Percentiles rank a stretch among this genome's conserved stretches.
These are phyloP conservation scores for Caenorhabditis elegans DNA, from an alignment of 1,140 invertebrate species.

Conservation along the genomic window DNA sequence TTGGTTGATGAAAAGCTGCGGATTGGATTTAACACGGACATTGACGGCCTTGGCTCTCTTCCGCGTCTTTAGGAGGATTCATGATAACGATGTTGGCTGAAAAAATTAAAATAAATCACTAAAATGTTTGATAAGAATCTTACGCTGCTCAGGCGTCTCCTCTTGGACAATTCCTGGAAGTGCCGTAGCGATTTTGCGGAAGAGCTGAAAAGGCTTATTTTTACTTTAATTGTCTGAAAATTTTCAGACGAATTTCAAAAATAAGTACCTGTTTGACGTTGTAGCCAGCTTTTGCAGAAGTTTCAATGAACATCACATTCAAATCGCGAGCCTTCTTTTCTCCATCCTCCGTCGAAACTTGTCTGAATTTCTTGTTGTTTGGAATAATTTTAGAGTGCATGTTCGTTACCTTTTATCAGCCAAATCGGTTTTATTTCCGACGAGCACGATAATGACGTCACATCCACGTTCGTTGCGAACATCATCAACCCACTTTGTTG, in stretches of 20 bases:
- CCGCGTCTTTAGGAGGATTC: not conserved
- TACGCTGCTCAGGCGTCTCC: not conserved
- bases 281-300: slow-evolving; percentile 89
- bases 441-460: slow-evolving; percentile 99
- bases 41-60: not conserved
- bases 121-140: not conserved
- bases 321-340: slow-evolving; percentile 96
- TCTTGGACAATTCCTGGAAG: slow-evolving; percentile 85
- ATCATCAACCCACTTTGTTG: slow-evolving; percentile 99
- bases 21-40: not conserved
- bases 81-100: slow-evolving; percentile 10
- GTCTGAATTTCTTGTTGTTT: too few relatives aligned
- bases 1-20: too few relatives aligned
- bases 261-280: slow-evolving; percentile 86
- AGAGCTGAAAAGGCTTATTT: slow-evolving; percentile 76
- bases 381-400: too few relatives aligned
- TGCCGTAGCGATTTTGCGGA: slow-evolving; percentile 93
- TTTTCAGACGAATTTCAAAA: not conserved
- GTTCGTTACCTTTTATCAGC: slow-evolving; percentile 82
- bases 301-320: slow-evolving; percentile 99
- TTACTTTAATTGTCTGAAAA: too few relatives aligned
- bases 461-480: slow-evolving; percentile 95
- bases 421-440: slow-evolving; percentile 99
- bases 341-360: slow-evolving; percentile 94
- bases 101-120: not conserved